A percentile compares a stretch with the other conserved stretches of the same genome.
These are phyloP conservation scores for Periophthalmus modestus DNA, from an alignment of 2,113 vertebrate genomes.

Conservation along the genomic window DNA sequence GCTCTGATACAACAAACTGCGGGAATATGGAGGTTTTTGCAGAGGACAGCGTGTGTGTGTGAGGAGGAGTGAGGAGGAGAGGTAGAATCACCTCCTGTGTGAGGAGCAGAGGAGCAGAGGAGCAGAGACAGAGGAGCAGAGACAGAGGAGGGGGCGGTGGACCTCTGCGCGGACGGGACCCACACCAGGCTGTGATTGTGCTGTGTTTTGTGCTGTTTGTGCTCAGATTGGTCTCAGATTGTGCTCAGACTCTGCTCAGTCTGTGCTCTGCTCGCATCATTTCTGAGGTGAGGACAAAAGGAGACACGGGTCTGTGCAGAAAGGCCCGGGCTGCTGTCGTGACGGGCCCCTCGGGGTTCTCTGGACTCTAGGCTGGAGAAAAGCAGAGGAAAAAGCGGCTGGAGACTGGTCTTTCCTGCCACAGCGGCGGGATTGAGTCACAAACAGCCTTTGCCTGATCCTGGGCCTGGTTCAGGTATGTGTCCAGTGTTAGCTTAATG, in stretches of 20 bases:
- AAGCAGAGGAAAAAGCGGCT: conserved; percentile 75
- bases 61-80: no score
- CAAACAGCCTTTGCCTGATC: conserved; percentile 71
- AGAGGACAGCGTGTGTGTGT: no score
- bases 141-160: conserved; percentile 74
- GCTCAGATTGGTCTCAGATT: no score
- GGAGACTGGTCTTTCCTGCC: conserved; percentile 77
- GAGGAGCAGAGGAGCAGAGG: conserved; percentile 61
- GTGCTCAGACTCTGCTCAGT: no score
- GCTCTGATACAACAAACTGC: conserved; percentile 37
- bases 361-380: conserved; percentile 66
- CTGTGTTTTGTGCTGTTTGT: no score
- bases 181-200: no score
- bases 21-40: conserved; percentile 9
- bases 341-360: conserved; percentile 74
- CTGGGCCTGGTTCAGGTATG: no score
- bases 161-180: no score
- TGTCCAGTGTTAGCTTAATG: conserved; percentile 52
- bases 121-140: no score
- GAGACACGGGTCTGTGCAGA: conserved; percentile 58
- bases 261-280: conserved; percentile 75
- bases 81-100: conserved; percentile 74
- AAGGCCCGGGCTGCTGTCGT: conserved; percentile 73
- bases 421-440: conserved; percentile 73
- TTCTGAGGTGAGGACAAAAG: conserved; percentile 80